Percentiles rank a stretch among this genome's conserved stretches.
Evolutionary conservation across 2,888 invertebrate species (phyloP).

Genomic region (Steinernema scapterisci): DNA sequence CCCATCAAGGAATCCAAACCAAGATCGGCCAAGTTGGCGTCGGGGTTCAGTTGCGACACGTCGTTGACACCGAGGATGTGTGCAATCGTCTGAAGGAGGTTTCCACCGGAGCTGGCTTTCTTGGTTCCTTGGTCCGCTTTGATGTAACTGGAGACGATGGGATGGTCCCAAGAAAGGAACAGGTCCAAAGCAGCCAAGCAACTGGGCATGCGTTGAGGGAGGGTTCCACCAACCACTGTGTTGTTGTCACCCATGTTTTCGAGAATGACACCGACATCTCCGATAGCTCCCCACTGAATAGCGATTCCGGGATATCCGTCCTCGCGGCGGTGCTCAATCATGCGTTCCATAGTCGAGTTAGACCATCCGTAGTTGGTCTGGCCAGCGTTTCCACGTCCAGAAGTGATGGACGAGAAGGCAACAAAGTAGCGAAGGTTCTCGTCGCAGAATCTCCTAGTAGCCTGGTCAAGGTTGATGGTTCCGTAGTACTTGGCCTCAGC

Average conservation of each 20-base stretch:
- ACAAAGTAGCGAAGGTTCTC: conserved; percentile 75
- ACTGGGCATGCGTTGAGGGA: conserved; percentile 92
- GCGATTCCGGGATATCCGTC: conserved; percentile 80
- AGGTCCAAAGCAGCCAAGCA: conserved; percentile 85
- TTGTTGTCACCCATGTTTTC: conserved; percentile 83
- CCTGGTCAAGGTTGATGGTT: conserved; percentile 81
- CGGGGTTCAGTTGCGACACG: conserved; percentile 77
- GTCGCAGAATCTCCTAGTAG: conserved; percentile 78
- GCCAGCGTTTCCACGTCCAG: conserved; percentile 93
- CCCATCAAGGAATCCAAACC: conserved; percentile 99
- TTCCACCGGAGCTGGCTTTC: conserved; percentile 68
- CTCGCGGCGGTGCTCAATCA: conserved; percentile 81
- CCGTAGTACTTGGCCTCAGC: conserved; percentile 81
- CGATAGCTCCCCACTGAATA: conserved; percentile 98
- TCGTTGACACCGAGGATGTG: conserved; percentile 80
- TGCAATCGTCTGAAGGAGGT: conserved; percentile 68
- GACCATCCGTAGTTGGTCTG: conserved; percentile 96
- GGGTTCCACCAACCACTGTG: conserved; percentile 88
- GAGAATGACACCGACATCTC: conserved; percentile 84
- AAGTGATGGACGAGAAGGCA: conserved; percentile 92
- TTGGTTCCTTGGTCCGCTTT: conserved; percentile 61
- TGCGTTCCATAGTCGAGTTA: conserved; percentile 95
- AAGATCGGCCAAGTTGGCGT: conserved; percentile 84
- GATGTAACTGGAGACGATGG: conserved; percentile 67
- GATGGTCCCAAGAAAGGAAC: conserved; percentile 83